Percentiles rank a stretch among this genome's conserved stretches.
These are phyloP conservation scores for Etheostoma nigrum DNA, from an alignment of 2,797 vertebrate species.

Conservation along the genomic window DNA sequence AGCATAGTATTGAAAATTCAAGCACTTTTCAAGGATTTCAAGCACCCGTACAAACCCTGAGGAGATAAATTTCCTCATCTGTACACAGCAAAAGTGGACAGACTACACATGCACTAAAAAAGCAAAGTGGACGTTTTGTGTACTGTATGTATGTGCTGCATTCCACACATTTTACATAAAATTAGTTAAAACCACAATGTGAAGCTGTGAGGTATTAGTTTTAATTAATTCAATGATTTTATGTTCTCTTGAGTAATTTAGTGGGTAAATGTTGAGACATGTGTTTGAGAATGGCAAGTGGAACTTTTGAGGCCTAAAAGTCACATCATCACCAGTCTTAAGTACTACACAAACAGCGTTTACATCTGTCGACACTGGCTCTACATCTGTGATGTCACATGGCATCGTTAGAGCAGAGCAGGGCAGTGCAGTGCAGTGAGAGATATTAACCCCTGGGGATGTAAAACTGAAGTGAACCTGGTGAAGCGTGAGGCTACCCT, in stretches of 20 bases:
- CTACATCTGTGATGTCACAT: slow-evolving; percentile 54
- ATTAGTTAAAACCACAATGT: slow-evolving; percentile 20
- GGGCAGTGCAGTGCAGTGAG: slow-evolving; percentile 52
- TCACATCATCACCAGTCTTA: slow-evolving; percentile 37
- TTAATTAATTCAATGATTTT: slow-evolving; percentile 18
- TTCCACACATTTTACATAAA: slow-evolving; percentile 1
- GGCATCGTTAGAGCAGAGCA: slow-evolving; percentile 58
- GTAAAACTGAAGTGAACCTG: slow-evolving; percentile 69
- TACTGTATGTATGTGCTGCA: background rate
- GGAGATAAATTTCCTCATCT: background rate
- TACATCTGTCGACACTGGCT: slow-evolving; percentile 57
- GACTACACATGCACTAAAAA: background rate
- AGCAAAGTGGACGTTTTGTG: background rate
- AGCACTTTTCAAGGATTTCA: no score
- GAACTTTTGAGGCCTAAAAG: slow-evolving; percentile 33
- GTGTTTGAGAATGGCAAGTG: slow-evolving; percentile 13
- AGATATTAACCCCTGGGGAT: slow-evolving; percentile 73
- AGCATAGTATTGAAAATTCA: no score
- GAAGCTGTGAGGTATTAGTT: slow-evolving; percentile 18
- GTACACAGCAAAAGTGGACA: no score
- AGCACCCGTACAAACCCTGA: no score
- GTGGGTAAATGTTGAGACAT: background rate
- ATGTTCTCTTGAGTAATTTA: background rate
- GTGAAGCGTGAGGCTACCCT: slow-evolving; percentile 62
- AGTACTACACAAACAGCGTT: slow-evolving; percentile 53